phyloP scores from a whole-genome alignment of 2,888 invertebrate species.

The Hofmannophila pseudospretella region DNA sequence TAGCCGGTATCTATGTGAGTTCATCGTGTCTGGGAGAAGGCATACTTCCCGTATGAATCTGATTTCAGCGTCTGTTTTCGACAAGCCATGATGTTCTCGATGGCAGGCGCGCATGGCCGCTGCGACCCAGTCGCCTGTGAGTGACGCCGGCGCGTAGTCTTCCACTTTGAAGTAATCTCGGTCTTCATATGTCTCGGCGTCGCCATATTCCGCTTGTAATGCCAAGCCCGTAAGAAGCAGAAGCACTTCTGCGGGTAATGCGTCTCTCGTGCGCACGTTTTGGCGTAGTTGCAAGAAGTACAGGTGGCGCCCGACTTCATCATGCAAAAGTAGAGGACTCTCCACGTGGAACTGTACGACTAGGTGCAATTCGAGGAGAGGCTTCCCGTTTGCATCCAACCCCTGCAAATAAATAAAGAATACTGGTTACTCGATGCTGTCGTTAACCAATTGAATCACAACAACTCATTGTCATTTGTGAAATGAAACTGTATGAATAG shows the following conservation, averaged over 20 bases:
- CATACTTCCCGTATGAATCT: conserved; percentile 95
- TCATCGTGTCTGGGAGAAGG: conserved; percentile 88
- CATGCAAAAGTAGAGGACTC: conserved; percentile 92
- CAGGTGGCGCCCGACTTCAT: conserved; percentile 94
- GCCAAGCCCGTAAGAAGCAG: conserved; percentile 92
- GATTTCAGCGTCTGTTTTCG: conserved; percentile 88
- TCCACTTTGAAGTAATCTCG: conserved; percentile 85
- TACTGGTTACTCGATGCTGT: too few relatives aligned
- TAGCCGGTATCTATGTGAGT: conserved; percentile 92
- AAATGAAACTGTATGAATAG: too few relatives aligned
- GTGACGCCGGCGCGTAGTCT: conserved; percentile 87
- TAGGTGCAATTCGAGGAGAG: conserved; percentile 92
- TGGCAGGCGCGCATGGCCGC: conserved; percentile 86
- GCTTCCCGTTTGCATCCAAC: conserved; percentile 92
- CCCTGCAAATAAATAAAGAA: conserved; percentile 77
- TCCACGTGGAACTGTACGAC: conserved; percentile 96
- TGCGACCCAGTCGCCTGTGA: conserved; percentile 79
- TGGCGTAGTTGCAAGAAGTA: conserved; percentile 96
- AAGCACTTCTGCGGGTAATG: conserved; percentile 79
- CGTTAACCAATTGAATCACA: too few relatives aligned
- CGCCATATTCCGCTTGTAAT: conserved; percentile 94
- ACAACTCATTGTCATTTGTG: too few relatives aligned
- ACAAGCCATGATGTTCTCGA: conserved; percentile 87
- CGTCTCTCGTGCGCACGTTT: conserved; percentile 86
- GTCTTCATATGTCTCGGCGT: conserved; percentile 73